phyloP scores from a whole-genome alignment of 2,113 vertebrate species.

The Chrysemys picta region DNA sequence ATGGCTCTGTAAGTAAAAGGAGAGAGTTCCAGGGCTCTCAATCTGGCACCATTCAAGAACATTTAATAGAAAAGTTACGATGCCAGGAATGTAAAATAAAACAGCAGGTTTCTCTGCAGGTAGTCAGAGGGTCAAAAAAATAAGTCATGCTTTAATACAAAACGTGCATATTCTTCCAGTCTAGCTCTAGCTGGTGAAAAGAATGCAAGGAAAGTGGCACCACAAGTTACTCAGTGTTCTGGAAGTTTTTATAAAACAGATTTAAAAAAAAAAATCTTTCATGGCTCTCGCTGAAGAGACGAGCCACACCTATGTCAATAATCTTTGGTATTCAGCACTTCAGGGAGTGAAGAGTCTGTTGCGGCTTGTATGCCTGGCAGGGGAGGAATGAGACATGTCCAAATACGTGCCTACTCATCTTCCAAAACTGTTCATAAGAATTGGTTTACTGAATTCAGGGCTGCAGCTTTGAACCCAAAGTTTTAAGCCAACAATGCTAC shows the following conservation, averaged over 20 bases:
- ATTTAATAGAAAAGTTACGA: neutral
- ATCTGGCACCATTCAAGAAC: neutral
- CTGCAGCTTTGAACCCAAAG: neutral
- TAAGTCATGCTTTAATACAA: neutral
- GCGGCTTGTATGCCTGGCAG: conserved; percentile 71
- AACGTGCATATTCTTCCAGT: neutral
- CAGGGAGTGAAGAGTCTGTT: conserved; percentile 72
- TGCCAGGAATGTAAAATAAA: neutral
- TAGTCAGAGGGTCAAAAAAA: neutral
- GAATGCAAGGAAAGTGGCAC: conserved; percentile 39
- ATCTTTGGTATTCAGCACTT: conserved; percentile 79
- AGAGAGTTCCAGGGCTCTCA: neutral
- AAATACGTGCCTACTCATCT: conserved; percentile 48
- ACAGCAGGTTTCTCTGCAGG: neutral
- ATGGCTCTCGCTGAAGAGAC: conserved; percentile 50
- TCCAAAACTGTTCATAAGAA: conserved; percentile 19
- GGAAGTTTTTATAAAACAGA: conserved; percentile 55
- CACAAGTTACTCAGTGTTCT: conserved; percentile 48
- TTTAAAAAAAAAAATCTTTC: neutral
- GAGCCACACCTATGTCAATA: conserved; percentile 81
- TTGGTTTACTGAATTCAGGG: conserved; percentile 24
- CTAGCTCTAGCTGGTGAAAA: conserved; percentile 19
- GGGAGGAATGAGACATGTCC: conserved; percentile 65
- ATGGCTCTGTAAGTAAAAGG: conserved; percentile 1
- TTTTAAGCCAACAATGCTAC: neutral